Evolutionary conservation across 2,888 invertebrate genomes (phyloP).

Genomic region (Xylocampa areola): DNA sequence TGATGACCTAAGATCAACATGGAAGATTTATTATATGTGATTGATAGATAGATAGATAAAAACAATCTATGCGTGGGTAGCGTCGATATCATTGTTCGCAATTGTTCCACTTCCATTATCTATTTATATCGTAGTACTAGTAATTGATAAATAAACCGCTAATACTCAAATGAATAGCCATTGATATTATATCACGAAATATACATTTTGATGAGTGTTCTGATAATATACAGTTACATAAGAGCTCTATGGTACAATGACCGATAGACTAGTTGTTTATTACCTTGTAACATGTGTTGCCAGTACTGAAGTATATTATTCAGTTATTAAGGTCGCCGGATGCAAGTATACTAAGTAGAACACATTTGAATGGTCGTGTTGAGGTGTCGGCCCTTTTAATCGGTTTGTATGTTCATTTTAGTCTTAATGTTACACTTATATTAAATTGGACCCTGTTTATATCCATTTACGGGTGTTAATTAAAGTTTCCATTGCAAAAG

Average conservation of each 20-base stretch:
- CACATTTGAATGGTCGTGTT: conserved; percentile 72
- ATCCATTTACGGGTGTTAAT: conserved; percentile 34
- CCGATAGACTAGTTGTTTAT: conserved; percentile 66
- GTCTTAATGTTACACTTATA: conserved; percentile 47
- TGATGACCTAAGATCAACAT: no score
- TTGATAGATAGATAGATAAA: conserved; percentile 26
- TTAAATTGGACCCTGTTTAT: conserved; percentile 44
- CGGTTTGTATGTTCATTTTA: conserved; percentile 37
- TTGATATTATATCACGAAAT: conserved; percentile 70
- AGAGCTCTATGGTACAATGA: conserved; percentile 70
- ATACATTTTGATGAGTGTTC: conserved; percentile 56
- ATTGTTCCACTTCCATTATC: conserved; percentile 47
- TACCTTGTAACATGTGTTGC: conserved; percentile 44
- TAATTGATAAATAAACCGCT: conserved; percentile 40
- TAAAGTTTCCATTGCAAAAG: conserved; percentile 39
- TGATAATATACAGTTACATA: conserved; percentile 34
- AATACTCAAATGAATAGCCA: conserved; percentile 67
- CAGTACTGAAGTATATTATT: conserved; percentile 63
- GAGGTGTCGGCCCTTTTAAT: conserved; percentile 55
- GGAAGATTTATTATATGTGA: no score
- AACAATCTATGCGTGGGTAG: conserved; percentile 51
- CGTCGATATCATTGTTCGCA: conserved; percentile 66
- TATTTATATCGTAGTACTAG: conserved; percentile 18
- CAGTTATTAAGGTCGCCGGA: conserved; percentile 76
- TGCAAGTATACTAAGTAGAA: conserved; percentile 72